A percentile compares a stretch with the other conserved stretches of the same genome.
phyloP scores from a whole-genome alignment of 2,888 invertebrate species.

The Lordiphosa andalusiaca region DNA sequence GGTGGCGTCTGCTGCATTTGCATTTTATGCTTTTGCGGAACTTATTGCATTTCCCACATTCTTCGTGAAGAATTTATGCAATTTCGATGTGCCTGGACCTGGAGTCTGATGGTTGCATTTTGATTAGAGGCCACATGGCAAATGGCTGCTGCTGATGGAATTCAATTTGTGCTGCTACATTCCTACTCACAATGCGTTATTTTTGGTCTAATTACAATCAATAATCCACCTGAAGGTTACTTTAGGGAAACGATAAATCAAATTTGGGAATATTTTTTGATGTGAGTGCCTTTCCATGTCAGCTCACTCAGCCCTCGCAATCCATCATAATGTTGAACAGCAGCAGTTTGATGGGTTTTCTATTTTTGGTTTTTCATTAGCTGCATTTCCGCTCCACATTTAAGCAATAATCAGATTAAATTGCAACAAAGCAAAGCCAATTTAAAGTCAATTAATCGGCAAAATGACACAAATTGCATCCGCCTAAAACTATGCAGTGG shows the following conservation, averaged over 20 bases:
- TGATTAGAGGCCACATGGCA: constrained; percentile 10
- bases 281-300: constrained; percentile 46
- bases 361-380: constrained; percentile 8
- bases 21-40: constrained; percentile 59
- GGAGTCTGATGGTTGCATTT: constrained; percentile 3
- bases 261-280: constrained; percentile 1
- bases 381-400: neutral
- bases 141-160: neutral
- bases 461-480: constrained; percentile 26
- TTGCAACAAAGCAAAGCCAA: constrained; percentile 30
- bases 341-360: constrained; percentile 24
- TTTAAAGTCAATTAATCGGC: constrained; percentile 49
- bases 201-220: too few relatives aligned
- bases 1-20: constrained; percentile 16
- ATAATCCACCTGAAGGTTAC: too few relatives aligned
- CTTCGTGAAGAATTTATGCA: constrained; percentile 36
- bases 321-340: constrained; percentile 9
- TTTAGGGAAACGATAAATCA: constrained; percentile 4
- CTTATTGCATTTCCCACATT: constrained; percentile 57
- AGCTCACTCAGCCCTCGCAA: constrained; percentile 4
- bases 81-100: neutral
- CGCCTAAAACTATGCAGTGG: constrained; percentile 13
- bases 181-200: neutral
- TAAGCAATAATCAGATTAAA: constrained; percentile 46
- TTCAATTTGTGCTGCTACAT: constrained; percentile 13